Conservation (phyloP, 2,888 invertebrate genomes). For the Pseudoips prasinana region DNA sequence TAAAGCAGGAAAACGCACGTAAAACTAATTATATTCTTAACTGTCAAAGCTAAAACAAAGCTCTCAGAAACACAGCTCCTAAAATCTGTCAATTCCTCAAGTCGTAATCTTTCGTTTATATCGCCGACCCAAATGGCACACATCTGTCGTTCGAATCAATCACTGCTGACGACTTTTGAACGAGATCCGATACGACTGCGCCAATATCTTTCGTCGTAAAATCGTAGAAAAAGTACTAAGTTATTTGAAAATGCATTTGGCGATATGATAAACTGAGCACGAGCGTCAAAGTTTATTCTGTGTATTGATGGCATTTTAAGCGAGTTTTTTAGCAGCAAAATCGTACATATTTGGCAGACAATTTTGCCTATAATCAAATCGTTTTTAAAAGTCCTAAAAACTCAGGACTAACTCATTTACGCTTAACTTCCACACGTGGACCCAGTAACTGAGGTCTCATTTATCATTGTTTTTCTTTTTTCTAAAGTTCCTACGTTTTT, state of each 20-base stretch:
- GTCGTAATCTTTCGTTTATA: constrained; percentile 19
- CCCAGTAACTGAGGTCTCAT: too few relatives aligned
- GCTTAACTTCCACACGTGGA: too few relatives aligned
- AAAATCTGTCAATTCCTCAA: not conserved
- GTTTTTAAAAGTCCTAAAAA: too few relatives aligned
- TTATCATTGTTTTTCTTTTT: too few relatives aligned
- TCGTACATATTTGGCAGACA: too few relatives aligned
- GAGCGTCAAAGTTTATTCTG: not conserved
- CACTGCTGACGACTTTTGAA: constrained; percentile 62
- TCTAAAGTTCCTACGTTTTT: too few relatives aligned
- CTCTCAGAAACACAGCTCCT: too few relatives aligned
- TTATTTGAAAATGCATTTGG: constrained; percentile 30
- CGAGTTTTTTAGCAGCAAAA: not conserved
- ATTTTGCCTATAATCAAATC: too few relatives aligned
- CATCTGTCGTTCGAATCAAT: constrained; percentile 50
- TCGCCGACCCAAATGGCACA: constrained; percentile 13
- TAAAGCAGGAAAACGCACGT: too few relatives aligned
- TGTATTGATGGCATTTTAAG: constrained; percentile 1
- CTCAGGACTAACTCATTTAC: too few relatives aligned
- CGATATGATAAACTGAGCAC: constrained; percentile 13
- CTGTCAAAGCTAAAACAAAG: too few relatives aligned
- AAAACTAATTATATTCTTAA: too few relatives aligned
- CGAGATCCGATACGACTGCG: constrained; percentile 47
- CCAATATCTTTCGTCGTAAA: constrained; percentile 26
- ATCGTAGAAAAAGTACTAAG: constrained; percentile 9